Base-by-base conservation (phyloP, 2,888 invertebrate genomes). In the Watsonalla binaria region DNA sequence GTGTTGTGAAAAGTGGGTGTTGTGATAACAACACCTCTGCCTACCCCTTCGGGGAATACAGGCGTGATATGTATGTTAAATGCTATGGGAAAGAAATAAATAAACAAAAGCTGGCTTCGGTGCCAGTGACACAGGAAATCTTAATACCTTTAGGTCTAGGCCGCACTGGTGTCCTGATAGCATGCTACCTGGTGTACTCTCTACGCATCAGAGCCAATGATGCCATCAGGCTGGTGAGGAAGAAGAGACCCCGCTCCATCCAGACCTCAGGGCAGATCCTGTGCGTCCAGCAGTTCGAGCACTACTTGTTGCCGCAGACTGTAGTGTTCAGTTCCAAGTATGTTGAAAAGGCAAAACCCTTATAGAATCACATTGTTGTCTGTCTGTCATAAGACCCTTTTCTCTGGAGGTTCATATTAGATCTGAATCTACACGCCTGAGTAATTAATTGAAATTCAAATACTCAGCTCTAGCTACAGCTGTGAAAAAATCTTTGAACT, bases 131-230 rank as follows among this genome's bases (percentile, higher is more conserved):
- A 5, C 8, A 42, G 8, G 5, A 42, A 0, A 42, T 42, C 7
- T 42, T 9, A 11, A 11, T 42, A 42, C 8, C 11, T 42, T 4
- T 80, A 95, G 95, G 95, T 62, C 87, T 95, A 47, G 97, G 96
- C 5, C 88, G 97, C 59, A 97, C 97, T 0, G 97, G 97, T 0
- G 96, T 97, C 42, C 88, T 97, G 37, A 96, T 97, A 61, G 96
- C 97, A 0, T 96, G 96, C 77, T 97, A 95, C 85, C 90, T 97
- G 54, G 94, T 97, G 24, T 97, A 95, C 84, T 94, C 94, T 8
- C 90, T 96, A 66, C 91, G 96, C 58, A 93, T 96, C 51, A 86
- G 93, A 51, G 95, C 96, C 6, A 94, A 94, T 74, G 95, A 96
- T 63, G 96, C 96, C 5, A 96, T 97, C 57, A 92, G 94, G 42